Evolutionary conservation across 2,113 vertebrate species (phyloP), one percentile per base, ranked within the genome.

Genomic region (Myrmecophaga tridactyla): DNA sequence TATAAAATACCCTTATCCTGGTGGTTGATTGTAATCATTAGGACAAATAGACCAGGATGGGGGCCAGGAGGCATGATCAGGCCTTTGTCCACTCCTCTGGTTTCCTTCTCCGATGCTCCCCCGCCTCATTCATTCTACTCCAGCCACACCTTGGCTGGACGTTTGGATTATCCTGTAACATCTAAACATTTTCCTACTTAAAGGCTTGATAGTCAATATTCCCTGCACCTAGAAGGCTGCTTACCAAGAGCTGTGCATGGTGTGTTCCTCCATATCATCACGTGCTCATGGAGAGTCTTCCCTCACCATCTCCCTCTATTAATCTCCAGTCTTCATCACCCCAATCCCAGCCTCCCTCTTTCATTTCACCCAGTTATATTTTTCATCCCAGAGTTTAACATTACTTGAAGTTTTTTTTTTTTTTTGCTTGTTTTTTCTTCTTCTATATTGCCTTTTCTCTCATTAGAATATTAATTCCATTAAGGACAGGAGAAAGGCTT

Each of bases 1-100:
- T 70, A 56, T 48, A 34, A 82, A 72, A 9, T 56, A 0, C 6
- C 14, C 2, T 73, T 65, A 65, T 39, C 27, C 46, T 80, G 65
- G 4, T 12, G 73, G 41, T 81, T 86, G 41, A 81, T 39, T 63
- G 20, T 36, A 41, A 58, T 25, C 29, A 7, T 70, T 56, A 72
- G 31, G 18, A 11, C 14, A 60, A 27, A 39, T 48, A 63, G 11
- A 31, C 13, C 72, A 46, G 56, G 6, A 41, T 43, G n/a, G 20
- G 7, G 7, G 13, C 51, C 17, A 13, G 18, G 56, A 14, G 31
- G 14, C 2, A 41, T n/a, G 2, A 0, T 29, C 15, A 23, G 46
- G 5, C 4, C 39, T 36, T 36, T 39, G 29, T 46, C 17, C 43
- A 2, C 6, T 4, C 43, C 69, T 89, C 56, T 67, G n/a, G 67